These are phyloP conservation scores for Gymnoscopelus braueri DNA, from an alignment of 2,797 vertebrate species.

Conservation along the genomic window DNA sequence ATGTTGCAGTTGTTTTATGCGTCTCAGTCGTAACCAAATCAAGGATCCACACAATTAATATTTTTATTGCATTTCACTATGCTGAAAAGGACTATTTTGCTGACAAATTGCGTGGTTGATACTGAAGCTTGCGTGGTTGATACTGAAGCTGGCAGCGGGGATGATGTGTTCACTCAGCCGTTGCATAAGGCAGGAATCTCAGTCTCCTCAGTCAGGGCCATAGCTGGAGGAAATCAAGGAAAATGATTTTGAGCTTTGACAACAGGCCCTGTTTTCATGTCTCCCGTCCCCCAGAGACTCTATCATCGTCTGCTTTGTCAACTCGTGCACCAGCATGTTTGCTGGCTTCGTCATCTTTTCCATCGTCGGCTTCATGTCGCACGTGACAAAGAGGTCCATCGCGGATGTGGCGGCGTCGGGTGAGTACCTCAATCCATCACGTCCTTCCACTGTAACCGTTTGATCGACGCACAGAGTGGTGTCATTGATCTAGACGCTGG, in stretches of 20 bases:
- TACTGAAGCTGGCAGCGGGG: constrained; percentile 19
- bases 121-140: constrained; percentile 17
- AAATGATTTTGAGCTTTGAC: constrained; percentile 58
- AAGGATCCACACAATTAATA: constrained; percentile 7
- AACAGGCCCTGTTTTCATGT: constrained; percentile 50
- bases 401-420: constrained; percentile 97
- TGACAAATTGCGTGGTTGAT: constrained; percentile 24
- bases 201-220: constrained; percentile 3
- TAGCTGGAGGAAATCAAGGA: constrained; percentile 5
- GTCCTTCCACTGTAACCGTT: constrained; percentile 19
- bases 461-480: constrained; percentile 18
- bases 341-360: constrained; percentile 99
- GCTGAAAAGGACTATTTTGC: not conserved
- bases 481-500: constrained; percentile 36
- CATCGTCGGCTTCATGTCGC: constrained; percentile 98
- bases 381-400: constrained; percentile 95
- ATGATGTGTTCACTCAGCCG: constrained; percentile 14
- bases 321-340: constrained; percentile 98
- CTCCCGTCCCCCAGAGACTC: constrained; percentile 88
- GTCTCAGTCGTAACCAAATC: not conserved
- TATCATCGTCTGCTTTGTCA: constrained; percentile 97
- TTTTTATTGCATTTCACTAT: not conserved
- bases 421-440: constrained; percentile 59
- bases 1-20: constrained; percentile 35
- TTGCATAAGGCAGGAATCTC: constrained; percentile 14